Percentiles rank a stretch among this genome's conserved stretches.
Evolutionary conservation across 2,888 invertebrate genomes (phyloP).

Genomic region (Lasioglossum malachurum): DNA sequence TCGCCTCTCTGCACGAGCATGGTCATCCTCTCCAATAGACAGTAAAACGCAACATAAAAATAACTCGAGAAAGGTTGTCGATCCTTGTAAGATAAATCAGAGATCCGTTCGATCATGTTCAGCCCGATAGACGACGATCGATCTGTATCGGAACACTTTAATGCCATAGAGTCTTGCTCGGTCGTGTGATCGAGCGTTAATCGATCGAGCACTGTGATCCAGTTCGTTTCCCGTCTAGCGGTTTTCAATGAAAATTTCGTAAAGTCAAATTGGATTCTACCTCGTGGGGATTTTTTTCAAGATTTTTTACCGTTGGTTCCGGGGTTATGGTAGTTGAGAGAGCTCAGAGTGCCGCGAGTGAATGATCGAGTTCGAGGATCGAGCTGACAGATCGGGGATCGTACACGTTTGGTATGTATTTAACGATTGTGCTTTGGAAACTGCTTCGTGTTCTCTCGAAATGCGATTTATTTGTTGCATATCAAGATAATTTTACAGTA

Average conservation of each 20-base stretch:
- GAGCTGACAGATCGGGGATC: constrained; percentile 7
- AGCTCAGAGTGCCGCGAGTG: neutral
- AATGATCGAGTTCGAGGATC: neutral
- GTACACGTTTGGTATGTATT: constrained; percentile 17
- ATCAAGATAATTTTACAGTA: neutral
- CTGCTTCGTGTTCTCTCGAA: constrained; percentile 37
- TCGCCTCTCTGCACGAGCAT: neutral
- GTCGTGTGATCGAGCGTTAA: neutral
- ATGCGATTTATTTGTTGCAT: neutral
- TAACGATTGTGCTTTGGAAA: neutral
- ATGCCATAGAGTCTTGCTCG: neutral
- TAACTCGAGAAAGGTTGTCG: neutral
- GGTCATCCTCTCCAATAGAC: neutral
- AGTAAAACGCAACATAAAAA: neutral
- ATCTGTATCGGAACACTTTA: neutral
- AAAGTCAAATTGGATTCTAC: neutral
- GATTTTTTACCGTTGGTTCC: neutral
- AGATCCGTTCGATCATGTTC: neutral
- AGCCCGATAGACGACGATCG: neutral
- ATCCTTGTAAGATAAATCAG: neutral
- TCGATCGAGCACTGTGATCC: constrained; percentile 4
- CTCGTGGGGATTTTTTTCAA: neutral
- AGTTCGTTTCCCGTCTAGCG: neutral
- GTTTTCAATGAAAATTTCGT: neutral
- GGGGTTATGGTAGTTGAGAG: neutral